Percentiles rank a stretch among this genome's conserved stretches.
These are phyloP conservation scores for Mixornis gularis DNA, from an alignment of 2,113 vertebrate species.

Conservation along the genomic window DNA sequence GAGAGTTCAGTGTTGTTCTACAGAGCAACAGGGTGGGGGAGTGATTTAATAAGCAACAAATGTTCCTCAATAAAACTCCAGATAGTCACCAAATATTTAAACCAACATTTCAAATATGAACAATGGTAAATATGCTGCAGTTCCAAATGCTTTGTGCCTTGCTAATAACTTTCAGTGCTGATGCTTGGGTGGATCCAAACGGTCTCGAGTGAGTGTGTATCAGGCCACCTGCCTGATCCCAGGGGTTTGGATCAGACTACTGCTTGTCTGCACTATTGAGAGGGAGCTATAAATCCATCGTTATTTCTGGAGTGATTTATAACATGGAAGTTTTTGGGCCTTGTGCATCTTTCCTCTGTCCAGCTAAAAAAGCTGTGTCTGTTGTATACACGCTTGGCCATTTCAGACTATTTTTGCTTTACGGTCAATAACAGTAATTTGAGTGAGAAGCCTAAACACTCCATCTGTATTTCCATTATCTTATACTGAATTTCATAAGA, in stretches of 20 bases:
- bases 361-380: background rate
- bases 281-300: background rate
- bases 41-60: constrained; percentile 8
- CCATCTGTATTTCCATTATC: background rate
- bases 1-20: background rate
- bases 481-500: background rate
- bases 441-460: background rate
- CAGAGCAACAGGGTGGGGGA: background rate
- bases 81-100: constrained; percentile 13
- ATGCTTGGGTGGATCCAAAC: background rate
- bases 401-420: background rate
- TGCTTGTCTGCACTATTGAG: background rate
- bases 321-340: background rate
- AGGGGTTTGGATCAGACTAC: background rate
- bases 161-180: background rate
- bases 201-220: background rate
- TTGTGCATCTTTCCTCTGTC: background rate
- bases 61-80: constrained; percentile 21
- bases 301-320: background rate
- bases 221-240: background rate
- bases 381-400: background rate
- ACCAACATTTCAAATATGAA: background rate
- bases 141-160: background rate
- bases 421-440: background rate
- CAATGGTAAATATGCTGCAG: background rate